Percentiles rank a stretch among this genome's conserved stretches.
Evolutionary conservation across 2,113 vertebrate species (phyloP).

Genomic region (Bujurquina vittata): DNA sequence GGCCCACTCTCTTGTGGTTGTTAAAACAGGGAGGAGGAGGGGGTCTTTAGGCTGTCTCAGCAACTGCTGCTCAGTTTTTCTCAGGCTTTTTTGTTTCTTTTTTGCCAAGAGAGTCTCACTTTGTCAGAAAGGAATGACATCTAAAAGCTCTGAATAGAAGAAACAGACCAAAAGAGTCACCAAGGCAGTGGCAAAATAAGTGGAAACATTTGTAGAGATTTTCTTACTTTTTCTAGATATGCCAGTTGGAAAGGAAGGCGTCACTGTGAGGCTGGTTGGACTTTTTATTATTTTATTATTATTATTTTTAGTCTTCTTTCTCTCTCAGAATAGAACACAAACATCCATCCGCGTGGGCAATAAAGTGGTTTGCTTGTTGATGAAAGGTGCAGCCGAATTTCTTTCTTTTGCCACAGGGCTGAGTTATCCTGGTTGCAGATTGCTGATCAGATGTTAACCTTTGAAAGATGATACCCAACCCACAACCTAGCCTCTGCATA

Average conservation of each 20-base stretch:
- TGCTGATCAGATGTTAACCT: slow-evolving; percentile 24
- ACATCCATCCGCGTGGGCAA: slow-evolving; percentile 30
- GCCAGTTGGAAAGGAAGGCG: background rate
- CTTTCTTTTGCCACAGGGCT: slow-evolving; percentile 15
- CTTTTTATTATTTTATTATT: background rate
- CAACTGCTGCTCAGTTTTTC: slow-evolving; percentile 70
- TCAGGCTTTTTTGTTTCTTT: slow-evolving; percentile 66
- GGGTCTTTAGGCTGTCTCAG: slow-evolving; percentile 66
- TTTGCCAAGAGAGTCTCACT: slow-evolving; percentile 56
- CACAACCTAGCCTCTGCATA: background rate
- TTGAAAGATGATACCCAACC: slow-evolving; percentile 11
- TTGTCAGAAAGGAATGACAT: slow-evolving; percentile 38
- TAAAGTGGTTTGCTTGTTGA: slow-evolving; percentile 41
- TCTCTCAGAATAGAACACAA: slow-evolving; percentile 5
- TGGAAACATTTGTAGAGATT: background rate
- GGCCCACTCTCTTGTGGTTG: slow-evolving; percentile 27
- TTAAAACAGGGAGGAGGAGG: slow-evolving; percentile 44
- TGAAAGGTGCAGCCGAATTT: slow-evolving; percentile 2
- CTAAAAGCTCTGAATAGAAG: slow-evolving; percentile 60
- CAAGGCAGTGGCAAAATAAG: slow-evolving; percentile 49
- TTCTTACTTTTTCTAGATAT: slow-evolving; percentile 5
- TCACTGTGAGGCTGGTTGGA: background rate
- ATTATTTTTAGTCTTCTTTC: background rate
- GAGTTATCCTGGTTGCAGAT: slow-evolving; percentile 39
- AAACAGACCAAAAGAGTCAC: slow-evolving; percentile 60